A percentile compares a stretch with the other conserved stretches of the same genome.
These are phyloP conservation scores for Idaea biselata DNA, from an alignment of 2,888 invertebrate species.

Conservation along the genomic window DNA sequence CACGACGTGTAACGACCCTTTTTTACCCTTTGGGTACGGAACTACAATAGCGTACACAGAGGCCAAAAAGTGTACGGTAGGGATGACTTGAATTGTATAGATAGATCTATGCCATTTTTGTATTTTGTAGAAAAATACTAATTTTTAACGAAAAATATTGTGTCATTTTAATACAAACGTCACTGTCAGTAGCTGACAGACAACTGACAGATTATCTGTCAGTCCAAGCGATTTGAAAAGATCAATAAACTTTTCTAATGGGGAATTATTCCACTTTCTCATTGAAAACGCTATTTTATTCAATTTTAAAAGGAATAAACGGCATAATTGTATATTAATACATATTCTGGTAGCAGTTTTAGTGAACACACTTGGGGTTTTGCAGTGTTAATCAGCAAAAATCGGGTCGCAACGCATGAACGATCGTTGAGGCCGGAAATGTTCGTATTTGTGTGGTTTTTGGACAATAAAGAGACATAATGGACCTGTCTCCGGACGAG, in stretches of 20 bases:
- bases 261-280: background rate
- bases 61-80: too few species aligned
- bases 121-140: too few species aligned
- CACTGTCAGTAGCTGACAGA: too few species aligned
- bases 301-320: background rate
- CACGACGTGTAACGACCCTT: too few species aligned
- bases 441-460: constrained; percentile 44
- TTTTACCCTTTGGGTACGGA: too few species aligned
- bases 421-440: constrained; percentile 56
- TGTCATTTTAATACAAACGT: too few species aligned
- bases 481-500: constrained; percentile 89
- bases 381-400: background rate
- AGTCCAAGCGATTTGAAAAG: background rate
- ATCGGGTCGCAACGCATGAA: constrained; percentile 56
- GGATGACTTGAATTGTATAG: too few species aligned
- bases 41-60: too few species aligned
- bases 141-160: too few species aligned
- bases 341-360: background rate
- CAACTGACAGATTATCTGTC: too few species aligned
- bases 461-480: constrained; percentile 39
- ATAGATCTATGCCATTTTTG: too few species aligned
- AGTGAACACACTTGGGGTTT: background rate
- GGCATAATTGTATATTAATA: background rate
- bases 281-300: background rate
- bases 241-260: background rate